Percentiles rank a stretch among this genome's conserved stretches.
phyloP scores from a whole-genome alignment of 2,888 invertebrate species.

The Nemapogon koenigi region DNA sequence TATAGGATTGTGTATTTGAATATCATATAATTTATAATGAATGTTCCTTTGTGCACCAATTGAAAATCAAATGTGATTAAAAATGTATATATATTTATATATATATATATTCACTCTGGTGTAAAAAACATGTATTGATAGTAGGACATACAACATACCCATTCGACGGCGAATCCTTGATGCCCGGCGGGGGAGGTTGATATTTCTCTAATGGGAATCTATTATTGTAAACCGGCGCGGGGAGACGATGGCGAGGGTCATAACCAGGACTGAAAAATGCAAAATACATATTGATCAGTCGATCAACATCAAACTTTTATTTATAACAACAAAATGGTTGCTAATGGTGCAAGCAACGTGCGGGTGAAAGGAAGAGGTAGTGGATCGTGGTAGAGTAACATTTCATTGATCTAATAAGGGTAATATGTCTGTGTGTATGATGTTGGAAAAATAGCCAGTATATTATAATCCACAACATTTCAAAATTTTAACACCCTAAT shows the following conservation, averaged over 20 bases:
- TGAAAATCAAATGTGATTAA: neutral
- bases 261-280: conserved; percentile 28
- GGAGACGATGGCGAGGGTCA: conserved; percentile 28
- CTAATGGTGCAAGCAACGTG: too few relatives aligned
- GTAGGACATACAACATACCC: conserved; percentile 64
- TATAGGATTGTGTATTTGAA: neutral
- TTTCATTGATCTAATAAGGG: too few relatives aligned
- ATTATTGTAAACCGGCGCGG: conserved; percentile 25
- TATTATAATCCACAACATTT: too few relatives aligned
- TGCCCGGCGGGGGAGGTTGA: conserved; percentile 67
- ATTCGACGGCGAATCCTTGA: conserved; percentile 56
- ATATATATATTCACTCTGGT: neutral
- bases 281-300: too few relatives aligned
- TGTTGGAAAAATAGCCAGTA: too few relatives aligned
- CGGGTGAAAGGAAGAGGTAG: too few relatives aligned
- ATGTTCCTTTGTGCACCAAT: neutral
- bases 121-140: neutral
- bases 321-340: too few relatives aligned
- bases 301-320: too few relatives aligned
- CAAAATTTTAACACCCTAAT: too few relatives aligned
- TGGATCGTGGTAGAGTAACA: too few relatives aligned
- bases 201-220: conserved; percentile 41
- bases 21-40: too few relatives aligned
- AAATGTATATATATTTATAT: neutral
- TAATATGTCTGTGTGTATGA: too few relatives aligned